Conservation (phyloP, 2,797 vertebrate species). For the Spinibarbus caldwelli region DNA sequence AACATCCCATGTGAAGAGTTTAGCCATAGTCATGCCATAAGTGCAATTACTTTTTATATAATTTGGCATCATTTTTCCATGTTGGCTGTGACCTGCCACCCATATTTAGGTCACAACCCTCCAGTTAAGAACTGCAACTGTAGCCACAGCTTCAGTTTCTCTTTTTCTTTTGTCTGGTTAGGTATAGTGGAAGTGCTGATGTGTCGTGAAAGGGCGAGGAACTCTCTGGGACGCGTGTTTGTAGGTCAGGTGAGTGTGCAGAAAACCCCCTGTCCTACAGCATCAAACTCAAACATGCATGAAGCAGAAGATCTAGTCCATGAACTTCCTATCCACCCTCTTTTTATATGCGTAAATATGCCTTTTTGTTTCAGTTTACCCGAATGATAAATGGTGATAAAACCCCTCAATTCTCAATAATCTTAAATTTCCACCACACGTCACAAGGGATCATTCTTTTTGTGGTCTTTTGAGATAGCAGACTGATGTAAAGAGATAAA, state of each 20-base stretch:
- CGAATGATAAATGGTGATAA: not conserved
- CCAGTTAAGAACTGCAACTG: not conserved
- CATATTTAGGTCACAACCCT: not conserved
- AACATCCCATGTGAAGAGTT: not conserved
- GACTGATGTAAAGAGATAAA: not conserved
- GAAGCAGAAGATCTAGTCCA: constrained; percentile 13
- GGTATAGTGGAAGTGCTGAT: constrained; percentile 91
- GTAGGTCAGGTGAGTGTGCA: constrained; percentile 85
- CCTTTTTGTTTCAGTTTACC: not conserved
- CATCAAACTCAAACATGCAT: not conserved
- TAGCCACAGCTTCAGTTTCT: not conserved
- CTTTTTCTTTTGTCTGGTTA: constrained; percentile 64
- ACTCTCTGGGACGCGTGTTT: constrained; percentile 89
- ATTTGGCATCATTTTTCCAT: not conserved
- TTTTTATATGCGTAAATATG: too few species aligned
- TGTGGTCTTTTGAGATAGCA: not conserved
- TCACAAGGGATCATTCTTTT: not conserved
- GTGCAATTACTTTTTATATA: not conserved
- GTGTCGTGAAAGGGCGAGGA: constrained; percentile 85
- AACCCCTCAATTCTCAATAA: not conserved
- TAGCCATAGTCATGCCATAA: not conserved
- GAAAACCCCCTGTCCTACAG: not conserved
- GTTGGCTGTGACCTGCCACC: not conserved
- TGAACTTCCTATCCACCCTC: not conserved
- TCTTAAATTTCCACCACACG: not conserved